phyloP scores from a whole-genome alignment of 1,140 invertebrate genomes.

The Pseudomyrmex gracilis region DNA sequence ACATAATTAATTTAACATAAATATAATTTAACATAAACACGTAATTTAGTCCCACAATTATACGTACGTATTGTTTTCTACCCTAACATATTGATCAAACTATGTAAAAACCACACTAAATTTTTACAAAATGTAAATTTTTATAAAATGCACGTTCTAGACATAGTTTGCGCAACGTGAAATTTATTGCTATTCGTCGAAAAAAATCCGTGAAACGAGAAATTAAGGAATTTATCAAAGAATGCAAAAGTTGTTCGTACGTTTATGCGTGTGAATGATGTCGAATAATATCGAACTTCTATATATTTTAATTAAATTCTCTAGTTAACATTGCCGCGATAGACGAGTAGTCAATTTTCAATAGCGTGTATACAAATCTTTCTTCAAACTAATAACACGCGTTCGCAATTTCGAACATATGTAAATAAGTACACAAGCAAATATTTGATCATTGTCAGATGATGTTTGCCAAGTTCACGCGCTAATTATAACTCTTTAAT shows the following conservation, averaged over 20 bases:
- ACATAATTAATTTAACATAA: too few species aligned
- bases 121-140: too few species aligned
- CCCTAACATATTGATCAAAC: too few species aligned
- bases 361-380: not conserved
- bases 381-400: not conserved
- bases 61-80: too few species aligned
- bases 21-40: too few species aligned
- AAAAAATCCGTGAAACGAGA: not conserved
- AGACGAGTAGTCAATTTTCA: conserved; percentile 16
- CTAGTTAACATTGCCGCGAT: not conserved
- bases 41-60: too few species aligned
- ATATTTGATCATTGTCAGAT: conserved; percentile 22
- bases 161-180: not conserved
- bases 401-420: not conserved
- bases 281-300: conserved; percentile 4
- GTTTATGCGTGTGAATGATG: not conserved
- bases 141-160: too few species aligned
- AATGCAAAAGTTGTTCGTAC: not conserved
- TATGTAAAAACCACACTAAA: too few species aligned
- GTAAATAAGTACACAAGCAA: not conserved
- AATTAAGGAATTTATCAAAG: not conserved
- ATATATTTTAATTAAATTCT: conserved; percentile 36
- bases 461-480: not conserved
- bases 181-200: not conserved
- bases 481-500: not conserved